These are phyloP conservation scores for Macrophya alboannulata DNA, from an alignment of 2,888 invertebrate species.

Conservation along the genomic window DNA sequence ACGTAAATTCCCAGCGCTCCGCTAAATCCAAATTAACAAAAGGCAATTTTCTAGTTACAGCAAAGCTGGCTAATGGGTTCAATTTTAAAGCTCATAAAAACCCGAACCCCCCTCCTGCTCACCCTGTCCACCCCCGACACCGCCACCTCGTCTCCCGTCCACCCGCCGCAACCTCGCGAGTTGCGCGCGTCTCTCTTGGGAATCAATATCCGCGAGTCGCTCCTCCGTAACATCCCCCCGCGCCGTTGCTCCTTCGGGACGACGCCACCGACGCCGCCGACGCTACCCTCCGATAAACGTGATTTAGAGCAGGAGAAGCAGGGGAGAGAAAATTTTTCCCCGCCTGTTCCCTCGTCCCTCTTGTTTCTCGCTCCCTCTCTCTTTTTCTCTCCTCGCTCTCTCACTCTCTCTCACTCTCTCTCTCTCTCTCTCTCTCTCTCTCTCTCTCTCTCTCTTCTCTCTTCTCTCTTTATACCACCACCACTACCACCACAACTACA, in stretches of 20 bases:
- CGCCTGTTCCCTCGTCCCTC: constrained; percentile 60
- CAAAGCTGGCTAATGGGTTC: constrained; percentile 66
- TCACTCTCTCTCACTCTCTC: constrained; percentile 60
- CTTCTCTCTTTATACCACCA: constrained; percentile 63
- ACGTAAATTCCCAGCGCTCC: constrained; percentile 46
- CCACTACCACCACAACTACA: constrained; percentile 79
- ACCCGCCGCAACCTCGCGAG: constrained; percentile 36
- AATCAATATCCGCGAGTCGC: constrained; percentile 79
- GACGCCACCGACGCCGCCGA: constrained; percentile 71
- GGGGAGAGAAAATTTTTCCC: constrained; percentile 61
- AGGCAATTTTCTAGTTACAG: constrained; percentile 67
- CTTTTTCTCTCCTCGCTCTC: constrained; percentile 57
- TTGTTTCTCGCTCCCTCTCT: constrained; percentile 63
- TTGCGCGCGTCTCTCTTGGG: constrained; percentile 77
- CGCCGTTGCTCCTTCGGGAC: constrained; percentile 73
- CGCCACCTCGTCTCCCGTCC: constrained; percentile 33
- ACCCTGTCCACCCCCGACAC: constrained; percentile 24
- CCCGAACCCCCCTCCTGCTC: constrained; percentile 32
- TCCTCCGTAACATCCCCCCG: constrained; percentile 65
- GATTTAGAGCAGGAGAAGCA: constrained; percentile 73
- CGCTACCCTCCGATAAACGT: constrained; percentile 73
- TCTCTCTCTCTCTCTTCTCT: constrained; percentile 60
- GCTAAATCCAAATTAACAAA: constrained; percentile 66
- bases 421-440: constrained; percentile 57
- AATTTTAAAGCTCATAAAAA: constrained; percentile 66